Base-by-base conservation (phyloP, 53 echinoderm and acorn worm species). In the Luidia sarsii region DNA sequence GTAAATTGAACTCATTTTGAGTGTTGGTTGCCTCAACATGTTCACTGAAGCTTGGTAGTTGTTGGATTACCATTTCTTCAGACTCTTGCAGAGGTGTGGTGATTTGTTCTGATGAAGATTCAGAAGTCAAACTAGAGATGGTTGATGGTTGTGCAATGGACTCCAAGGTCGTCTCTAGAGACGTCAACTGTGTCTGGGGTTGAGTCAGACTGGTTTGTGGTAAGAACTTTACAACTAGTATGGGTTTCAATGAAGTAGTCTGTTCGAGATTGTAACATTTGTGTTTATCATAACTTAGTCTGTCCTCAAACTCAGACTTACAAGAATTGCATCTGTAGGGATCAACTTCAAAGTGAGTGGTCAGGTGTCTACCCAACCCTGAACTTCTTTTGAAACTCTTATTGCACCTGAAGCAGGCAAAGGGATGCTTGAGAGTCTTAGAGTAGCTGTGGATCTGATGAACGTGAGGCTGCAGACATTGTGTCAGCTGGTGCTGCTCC, bases 151-250 rank as follows among this genome's bases (percentile, higher is more conserved):
- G n/a, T n/a, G n/a, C n/a, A n/a, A n/a, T n/a, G n/a, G n/a, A n/a
- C 41, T 41, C 41, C 41, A 41, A 41, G 41, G 41, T 7, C 11
- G 41, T 41, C 41, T 41, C 41, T n/a, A n/a, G n/a, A n/a, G n/a
- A n/a, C n/a, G n/a, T n/a, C n/a, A n/a, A n/a, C n/a, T n/a, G n/a
- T n/a, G n/a, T n/a, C 11, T 6, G 11, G 41, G 41, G 6, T 41
- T 41, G 41, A 41, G 11, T 41, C 6, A 41, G 41, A 7, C 3
- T 20, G 30, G 1, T 20, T 8, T 35, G 63, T 2, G 63, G 63
- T 36, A 34, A 39, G 27, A 72, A 72, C 39, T 72, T 72, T 22
- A 72, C 72, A 32, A 72, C 55, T 16, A 72, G 72, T 14, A 54
- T 72, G 27, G 72, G 72, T 23, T 55, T 72, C 36, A 35, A 35